phyloP scores from a whole-genome alignment of 1,140 invertebrate genomes.

The Acromyrmex echinatior region DNA sequence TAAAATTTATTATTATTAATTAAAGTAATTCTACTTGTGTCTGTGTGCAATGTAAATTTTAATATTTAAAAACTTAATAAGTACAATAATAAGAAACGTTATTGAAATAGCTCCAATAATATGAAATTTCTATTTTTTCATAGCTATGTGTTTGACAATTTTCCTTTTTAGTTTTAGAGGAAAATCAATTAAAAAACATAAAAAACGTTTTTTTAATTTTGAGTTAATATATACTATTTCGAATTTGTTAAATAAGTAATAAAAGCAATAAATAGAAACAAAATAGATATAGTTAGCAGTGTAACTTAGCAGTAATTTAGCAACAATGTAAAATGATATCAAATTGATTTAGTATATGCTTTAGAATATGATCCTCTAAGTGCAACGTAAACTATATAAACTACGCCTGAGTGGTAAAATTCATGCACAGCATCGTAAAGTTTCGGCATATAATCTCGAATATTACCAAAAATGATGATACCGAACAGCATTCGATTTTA shows the following conservation, averaged over 20 bases:
- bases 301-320: background rate
- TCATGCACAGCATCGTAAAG: conserved; percentile 18
- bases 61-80: background rate
- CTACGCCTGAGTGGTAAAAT: conserved; percentile 20
- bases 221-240: background rate
- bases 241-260: background rate
- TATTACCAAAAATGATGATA: conserved; percentile 13
- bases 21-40: no score
- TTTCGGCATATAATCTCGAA: conserved; percentile 5
- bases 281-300: background rate
- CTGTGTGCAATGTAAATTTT: background rate
- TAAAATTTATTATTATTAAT: background rate
- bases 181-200: background rate
- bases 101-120: background rate
- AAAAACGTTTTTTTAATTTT: no score
- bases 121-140: background rate
- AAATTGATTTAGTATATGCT: conserved; percentile 45
- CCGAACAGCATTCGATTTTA: conserved; percentile 18
- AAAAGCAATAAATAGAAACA: background rate
- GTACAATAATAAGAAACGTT: background rate
- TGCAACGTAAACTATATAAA: conserved; percentile 52
- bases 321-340: conserved; percentile 1
- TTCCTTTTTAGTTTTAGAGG: background rate
- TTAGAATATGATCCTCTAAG: conserved; percentile 32
- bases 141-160: background rate